Evolutionary conservation across 2,797 vertebrate genomes (phyloP), one percentile per base, ranked within the genome.

Genomic region (Pipistrellus pipistrellus): DNA sequence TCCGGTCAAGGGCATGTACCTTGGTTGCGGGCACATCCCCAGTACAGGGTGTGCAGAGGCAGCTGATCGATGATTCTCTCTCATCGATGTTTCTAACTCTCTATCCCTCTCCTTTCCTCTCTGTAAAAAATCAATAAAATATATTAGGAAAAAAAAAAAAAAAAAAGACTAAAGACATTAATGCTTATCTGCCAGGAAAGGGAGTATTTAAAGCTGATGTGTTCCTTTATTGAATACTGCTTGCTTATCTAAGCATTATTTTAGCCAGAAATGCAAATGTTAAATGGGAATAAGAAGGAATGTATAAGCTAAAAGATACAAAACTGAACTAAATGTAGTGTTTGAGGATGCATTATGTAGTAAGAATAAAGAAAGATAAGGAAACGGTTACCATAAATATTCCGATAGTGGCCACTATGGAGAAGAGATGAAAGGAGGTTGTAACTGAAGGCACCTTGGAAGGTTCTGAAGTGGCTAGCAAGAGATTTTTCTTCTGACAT

Each of bases 261-360:
- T 94, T 17, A 73, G 80, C 32, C 71, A 95, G 11, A 85, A 96
- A 85, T 81, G 12, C 46, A 91, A 41, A 51, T 64, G 15, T 71
- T 88, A 91, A 94, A 3, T 23, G 71, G n/a, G 35, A 57, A 1
- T 68, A 91, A 83, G 32, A 57, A 3, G 4, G 35, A 86, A 51
- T 62, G 4, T 76, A 2, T 32, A 71, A 77, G 41, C 32, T 87
- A 90, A 68, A 84, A 93, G 53, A 78, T n/a, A 55, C 46, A 62
- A 68, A 72, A 27, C 13, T 32, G 68, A 55, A 55, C 27, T 83
- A 66, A 66, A 23, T 27, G 0, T 86, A 71, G 8, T 72, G n/a
- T 87, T 90, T 72, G 62, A 86, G 41, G 38, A 21, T 51, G 9
- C 12, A 20, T 17, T 84, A 12, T 80, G 20, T 57, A 25, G 72